Evolutionary conservation across 2,113 vertebrate genomes (phyloP).

Genomic region (Plecotus auritus): DNA sequence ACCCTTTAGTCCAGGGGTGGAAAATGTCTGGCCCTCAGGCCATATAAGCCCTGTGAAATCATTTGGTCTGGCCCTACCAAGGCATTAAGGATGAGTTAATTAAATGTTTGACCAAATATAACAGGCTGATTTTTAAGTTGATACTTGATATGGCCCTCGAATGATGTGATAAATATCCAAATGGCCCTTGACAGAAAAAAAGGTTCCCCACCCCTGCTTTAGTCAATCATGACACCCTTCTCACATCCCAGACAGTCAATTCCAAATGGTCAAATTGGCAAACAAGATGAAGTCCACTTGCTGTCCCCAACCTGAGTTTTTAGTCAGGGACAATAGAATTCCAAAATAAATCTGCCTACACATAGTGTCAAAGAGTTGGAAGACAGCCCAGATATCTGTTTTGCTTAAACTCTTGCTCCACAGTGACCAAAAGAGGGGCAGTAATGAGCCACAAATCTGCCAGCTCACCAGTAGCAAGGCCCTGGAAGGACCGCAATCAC

Average conservation of each 20-base stretch:
- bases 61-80: too few species aligned
- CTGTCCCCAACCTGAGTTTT: not conserved
- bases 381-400: slow-evolving; percentile 13
- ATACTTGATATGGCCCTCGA: too few species aligned
- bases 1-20: not conserved
- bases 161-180: too few species aligned
- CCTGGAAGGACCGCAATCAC: slow-evolving; percentile 43
- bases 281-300: not conserved
- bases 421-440: not conserved
- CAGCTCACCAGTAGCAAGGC: slow-evolving; percentile 48
- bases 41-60: too few species aligned
- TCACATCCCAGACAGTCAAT: not conserved
- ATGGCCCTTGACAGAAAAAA: too few species aligned
- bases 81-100: too few species aligned
- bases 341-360: not conserved
- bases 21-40: too few species aligned
- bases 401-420: slow-evolving; percentile 9
- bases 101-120: too few species aligned
- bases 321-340: not conserved
- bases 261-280: not conserved
- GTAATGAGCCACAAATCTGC: not conserved
- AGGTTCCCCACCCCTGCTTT: not conserved
- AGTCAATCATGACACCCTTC: fast-evolving
- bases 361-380: not conserved
- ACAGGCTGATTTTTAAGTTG: too few species aligned